phyloP scores from a whole-genome alignment of 1,140 invertebrate genomes.

The Kradibia gibbosae region DNA sequence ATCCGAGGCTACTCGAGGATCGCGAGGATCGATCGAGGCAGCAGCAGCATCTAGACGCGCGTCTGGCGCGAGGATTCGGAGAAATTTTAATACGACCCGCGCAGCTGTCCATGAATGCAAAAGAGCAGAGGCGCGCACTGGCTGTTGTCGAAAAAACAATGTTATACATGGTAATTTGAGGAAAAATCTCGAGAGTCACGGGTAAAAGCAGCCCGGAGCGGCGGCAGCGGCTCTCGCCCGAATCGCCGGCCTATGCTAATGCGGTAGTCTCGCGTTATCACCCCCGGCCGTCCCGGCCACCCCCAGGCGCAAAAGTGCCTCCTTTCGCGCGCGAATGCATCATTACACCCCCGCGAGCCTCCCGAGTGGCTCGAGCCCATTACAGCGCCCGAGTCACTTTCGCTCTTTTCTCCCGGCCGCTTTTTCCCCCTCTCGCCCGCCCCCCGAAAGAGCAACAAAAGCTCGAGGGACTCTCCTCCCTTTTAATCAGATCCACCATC shows the following conservation, averaged over 20 bases:
- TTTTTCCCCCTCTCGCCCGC: no score
- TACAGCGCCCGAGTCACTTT: neutral
- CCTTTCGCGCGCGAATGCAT: neutral
- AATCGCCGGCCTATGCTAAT: slow-evolving; percentile 8
- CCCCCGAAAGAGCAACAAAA: no score
- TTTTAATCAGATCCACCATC: slow-evolving; percentile 41
- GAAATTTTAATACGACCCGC: neutral
- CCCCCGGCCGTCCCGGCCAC: neutral
- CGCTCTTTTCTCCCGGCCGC: neutral
- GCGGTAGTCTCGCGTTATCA: neutral
- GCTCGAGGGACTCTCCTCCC: no score
- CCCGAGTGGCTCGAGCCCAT: neutral
- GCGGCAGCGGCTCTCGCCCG: neutral
- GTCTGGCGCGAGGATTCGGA: no score
- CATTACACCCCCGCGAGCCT: neutral
- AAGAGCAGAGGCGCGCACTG: neutral
- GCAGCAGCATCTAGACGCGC: no score
- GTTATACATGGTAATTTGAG: neutral
- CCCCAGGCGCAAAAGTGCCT: no score
- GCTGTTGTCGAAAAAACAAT: neutral
- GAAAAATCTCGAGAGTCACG: neutral
- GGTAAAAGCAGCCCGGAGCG: neutral
- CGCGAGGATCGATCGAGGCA: no score
- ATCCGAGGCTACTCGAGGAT: no score
- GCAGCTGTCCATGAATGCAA: neutral